Evolutionary conservation across 2,888 invertebrate species (phyloP).

Genomic region (Cacoxenus indagator): DNA sequence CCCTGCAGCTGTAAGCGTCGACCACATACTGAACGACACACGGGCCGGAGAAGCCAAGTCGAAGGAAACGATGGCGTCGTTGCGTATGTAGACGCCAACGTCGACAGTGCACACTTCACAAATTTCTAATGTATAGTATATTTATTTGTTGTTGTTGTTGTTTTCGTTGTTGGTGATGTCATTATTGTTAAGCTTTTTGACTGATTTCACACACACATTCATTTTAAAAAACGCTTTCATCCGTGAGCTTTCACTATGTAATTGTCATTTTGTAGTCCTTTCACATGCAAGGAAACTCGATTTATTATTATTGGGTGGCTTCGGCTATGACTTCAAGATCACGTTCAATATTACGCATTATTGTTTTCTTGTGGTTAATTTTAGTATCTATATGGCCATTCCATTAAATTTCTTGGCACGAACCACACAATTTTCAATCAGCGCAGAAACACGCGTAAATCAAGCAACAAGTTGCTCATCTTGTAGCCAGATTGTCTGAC

Average conservation of each 20-base stretch:
- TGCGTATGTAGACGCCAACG: background rate
- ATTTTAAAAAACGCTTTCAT: conserved; percentile 1
- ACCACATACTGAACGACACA: conserved; percentile 12
- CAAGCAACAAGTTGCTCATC: conserved; percentile 6
- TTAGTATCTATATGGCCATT: background rate
- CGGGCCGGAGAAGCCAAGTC: conserved; percentile 3
- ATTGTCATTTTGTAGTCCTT: background rate
- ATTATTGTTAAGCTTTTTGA: conserved; percentile 12
- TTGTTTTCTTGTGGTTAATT: background rate
- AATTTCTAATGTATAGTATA: background rate
- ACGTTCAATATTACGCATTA: background rate
- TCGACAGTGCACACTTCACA: background rate
- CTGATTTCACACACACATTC: background rate
- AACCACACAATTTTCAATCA: background rate
- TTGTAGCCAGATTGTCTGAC: background rate
- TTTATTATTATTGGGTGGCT: background rate
- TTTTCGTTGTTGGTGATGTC: too few relatives aligned
- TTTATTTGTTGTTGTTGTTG: conserved; percentile 4
- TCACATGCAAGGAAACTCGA: background rate
- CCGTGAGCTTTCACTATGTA: conserved; percentile 7
- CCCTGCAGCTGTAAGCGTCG: conserved; percentile 12
- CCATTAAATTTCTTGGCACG: background rate
- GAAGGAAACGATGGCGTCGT: background rate
- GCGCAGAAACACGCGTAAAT: background rate
- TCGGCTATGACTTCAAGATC: background rate